Evolutionary conservation across 1,140 invertebrate species (phyloP), one percentile per base, ranked within the genome.

Genomic region (Sipha flava): DNA sequence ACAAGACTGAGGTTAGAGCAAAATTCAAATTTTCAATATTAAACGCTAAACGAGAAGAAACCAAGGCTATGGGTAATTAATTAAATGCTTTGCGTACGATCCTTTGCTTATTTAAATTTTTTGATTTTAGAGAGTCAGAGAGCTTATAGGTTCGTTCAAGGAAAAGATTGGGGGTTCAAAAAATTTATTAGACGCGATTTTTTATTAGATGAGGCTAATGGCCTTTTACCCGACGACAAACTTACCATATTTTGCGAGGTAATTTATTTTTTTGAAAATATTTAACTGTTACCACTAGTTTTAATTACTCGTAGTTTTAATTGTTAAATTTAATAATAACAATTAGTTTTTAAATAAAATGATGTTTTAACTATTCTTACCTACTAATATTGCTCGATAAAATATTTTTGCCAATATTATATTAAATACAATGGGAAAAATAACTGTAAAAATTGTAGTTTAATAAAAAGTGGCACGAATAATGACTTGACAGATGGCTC

Each of bases 11-110:
- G 92, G 97, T 99, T 83, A 90, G 97, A 86, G 98, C 98, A 84
- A 99, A 99, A 90, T 99, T 99, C 89, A 99, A 99, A 91, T 99
- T 99, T 90, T 98, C 96, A 86, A 99, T 99, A 90, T 90, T 99
- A 86, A 99, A 99, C 90, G 96, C 97, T 84, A 99, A 99, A 91
- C 90, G 97, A 84, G 98, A 99, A 90, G 98, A 99, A 90, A 99
- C 97, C 85, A 99, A 99, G 91, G 97, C 97, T 81, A 99, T 99
- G 97, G 96, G 91, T 93, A 85, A 89, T 88, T 86, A 18, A 26
- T 64, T 52, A 34, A 75, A 31, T 6, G 21, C 5, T 34, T 54
- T 0, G 18, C n/a, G 49, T 12, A 31, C 1, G 1, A 21, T 3
- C 1, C 4, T 62, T 18, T 16, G n/a, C n/a, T 7, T 52, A 18